phyloP scores from a whole-genome alignment of 2,797 vertebrate genomes.

The Tapirus indicus region DNA sequence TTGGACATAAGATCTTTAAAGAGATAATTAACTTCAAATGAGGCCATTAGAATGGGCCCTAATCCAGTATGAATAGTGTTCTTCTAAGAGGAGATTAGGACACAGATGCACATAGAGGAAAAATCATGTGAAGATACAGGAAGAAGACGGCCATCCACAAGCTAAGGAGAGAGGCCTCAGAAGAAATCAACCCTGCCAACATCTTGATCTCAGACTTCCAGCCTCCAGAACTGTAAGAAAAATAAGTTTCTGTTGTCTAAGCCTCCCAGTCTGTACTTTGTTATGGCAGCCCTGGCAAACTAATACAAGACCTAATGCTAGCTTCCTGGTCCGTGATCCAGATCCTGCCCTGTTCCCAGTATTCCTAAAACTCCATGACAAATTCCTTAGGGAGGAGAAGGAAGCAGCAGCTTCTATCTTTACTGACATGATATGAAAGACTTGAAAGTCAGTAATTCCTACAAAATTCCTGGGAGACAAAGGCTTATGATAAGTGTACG shows the following conservation, averaged over 20 bases:
- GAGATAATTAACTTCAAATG: neutral
- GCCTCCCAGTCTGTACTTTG: neutral
- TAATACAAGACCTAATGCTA: neutral
- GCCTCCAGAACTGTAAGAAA: neutral
- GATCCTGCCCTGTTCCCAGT: too few relatives aligned
- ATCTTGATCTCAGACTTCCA: neutral
- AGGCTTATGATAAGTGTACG: accelerated
- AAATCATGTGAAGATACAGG: neutral
- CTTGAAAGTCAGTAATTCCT: neutral
- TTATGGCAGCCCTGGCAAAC: neutral
- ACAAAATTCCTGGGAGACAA: neutral
- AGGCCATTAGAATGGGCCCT: neutral
- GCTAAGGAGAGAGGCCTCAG: neutral
- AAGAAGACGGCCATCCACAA: neutral
- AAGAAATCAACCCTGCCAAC: neutral
- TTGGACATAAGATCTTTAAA: neutral
- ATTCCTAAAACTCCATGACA: neutral
- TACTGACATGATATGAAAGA: neutral
- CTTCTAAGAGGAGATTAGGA: neutral
- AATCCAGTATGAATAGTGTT: neutral
- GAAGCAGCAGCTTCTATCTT: neutral
- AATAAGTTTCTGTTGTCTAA: neutral
- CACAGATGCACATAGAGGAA: neutral
- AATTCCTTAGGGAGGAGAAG: neutral
- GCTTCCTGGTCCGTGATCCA: neutral